A percentile compares a stretch with the other conserved stretches of the same genome.
phyloP scores from a whole-genome alignment of 2,113 vertebrate species.

The Cephalopterus ornatus region DNA sequence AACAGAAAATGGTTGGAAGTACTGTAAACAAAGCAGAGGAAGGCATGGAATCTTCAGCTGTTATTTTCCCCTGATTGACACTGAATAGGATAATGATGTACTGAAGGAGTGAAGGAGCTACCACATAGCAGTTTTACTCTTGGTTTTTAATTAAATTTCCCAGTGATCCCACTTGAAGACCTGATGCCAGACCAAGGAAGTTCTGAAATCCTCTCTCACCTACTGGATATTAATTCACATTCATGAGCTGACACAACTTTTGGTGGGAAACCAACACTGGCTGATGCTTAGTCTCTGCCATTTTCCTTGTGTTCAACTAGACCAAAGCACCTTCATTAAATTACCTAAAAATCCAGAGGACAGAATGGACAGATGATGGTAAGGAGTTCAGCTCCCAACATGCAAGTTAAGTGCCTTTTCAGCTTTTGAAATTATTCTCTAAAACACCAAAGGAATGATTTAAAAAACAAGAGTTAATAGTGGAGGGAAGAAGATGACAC shows the following conservation, averaged over 20 bases:
- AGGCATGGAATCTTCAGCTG: not conserved
- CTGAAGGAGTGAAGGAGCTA: not conserved
- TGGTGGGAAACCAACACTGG: not conserved
- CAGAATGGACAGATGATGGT: not conserved
- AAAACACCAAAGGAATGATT: not conserved
- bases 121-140: not conserved
- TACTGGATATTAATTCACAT: not conserved
- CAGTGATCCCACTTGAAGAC: not conserved
- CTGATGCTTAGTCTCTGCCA: not conserved
- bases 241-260: not conserved
- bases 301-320: not conserved
- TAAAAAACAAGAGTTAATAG: not conserved
- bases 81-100: not conserved
- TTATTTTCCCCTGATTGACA: not conserved
- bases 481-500: not conserved
- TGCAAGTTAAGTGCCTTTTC: not conserved
- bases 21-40: not conserved
- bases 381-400: not conserved
- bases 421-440: not conserved
- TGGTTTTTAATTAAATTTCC: not conserved
- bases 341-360: not conserved
- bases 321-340: not conserved
- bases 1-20: not conserved
- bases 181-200: not conserved
- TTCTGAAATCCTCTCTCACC: not conserved